Percentiles rank a stretch among this genome's conserved stretches.
Evolutionary conservation across 2,113 vertebrate species (phyloP).

Genomic region (Otus sunia): DNA sequence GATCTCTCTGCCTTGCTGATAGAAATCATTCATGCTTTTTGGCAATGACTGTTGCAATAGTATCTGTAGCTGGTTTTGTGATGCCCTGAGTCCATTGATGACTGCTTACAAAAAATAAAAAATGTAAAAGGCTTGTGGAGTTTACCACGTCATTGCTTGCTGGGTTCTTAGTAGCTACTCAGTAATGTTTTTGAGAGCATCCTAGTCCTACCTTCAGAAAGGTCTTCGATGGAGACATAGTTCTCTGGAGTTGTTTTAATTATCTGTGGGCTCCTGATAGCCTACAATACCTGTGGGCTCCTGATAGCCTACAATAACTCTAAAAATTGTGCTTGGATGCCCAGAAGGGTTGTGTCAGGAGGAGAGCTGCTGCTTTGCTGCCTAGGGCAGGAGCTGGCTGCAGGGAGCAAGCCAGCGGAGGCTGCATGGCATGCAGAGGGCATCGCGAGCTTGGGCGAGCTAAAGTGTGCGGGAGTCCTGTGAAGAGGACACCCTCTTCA

Average conservation of each 20-base stretch:
- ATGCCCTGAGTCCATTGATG: not conserved
- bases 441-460: accelerated
- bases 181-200: not conserved
- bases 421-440: too few species aligned
- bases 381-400: not conserved
- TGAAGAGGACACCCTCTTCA: not conserved
- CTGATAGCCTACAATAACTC: accelerated
- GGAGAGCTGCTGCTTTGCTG: not conserved
- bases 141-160: not conserved
- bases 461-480: not conserved
- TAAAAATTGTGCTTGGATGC: not conserved
- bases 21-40: slow-evolving; percentile 36
- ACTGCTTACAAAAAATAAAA: not conserved
- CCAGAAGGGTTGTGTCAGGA: accelerated
- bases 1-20: not conserved
- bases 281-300: accelerated
- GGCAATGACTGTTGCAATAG: not conserved
- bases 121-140: not conserved
- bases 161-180: not conserved
- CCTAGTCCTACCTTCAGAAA: not conserved
- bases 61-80: not conserved
- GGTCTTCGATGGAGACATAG: not conserved
- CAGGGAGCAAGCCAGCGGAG: accelerated
- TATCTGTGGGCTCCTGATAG: not conserved
- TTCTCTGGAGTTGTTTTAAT: not conserved